phyloP scores from a whole-genome alignment of 92 coral and sea anemone genomes.

The Plumapathes pennacea region DNA sequence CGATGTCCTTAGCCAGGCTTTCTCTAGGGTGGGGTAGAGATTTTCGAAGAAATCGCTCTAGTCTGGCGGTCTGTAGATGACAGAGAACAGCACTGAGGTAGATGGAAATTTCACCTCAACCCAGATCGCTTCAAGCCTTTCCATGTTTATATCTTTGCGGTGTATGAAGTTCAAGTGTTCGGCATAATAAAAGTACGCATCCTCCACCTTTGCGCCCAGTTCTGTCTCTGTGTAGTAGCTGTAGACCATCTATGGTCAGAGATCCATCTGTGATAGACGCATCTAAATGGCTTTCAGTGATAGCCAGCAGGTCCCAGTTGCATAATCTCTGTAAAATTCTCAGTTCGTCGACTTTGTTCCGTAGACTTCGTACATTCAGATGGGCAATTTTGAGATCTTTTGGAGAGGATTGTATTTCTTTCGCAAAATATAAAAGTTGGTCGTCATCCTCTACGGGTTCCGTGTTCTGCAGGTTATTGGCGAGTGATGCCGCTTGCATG shows the following conservation, averaged over 20 bases:
- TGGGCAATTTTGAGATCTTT: slow-evolving; percentile 29
- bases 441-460: neutral
- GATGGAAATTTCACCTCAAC: slow-evolving; percentile 43
- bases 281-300: slow-evolving; percentile 40
- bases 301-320: slow-evolving; percentile 20
- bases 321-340: slow-evolving; percentile 15
- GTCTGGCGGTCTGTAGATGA: slow-evolving; percentile 38
- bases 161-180: slow-evolving; percentile 42
- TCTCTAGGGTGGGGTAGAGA: slow-evolving; percentile 12
- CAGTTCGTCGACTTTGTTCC: slow-evolving; percentile 42
- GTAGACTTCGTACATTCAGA: slow-evolving; percentile 30
- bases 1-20: slow-evolving; percentile 47
- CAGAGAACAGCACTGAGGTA: slow-evolving; percentile 29
- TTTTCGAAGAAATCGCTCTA: slow-evolving; percentile 39
- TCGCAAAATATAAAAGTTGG: neutral
- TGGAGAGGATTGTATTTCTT: slow-evolving; percentile 2
- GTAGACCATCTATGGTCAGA: slow-evolving; percentile 17
- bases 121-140: slow-evolving; percentile 46
- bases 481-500: neutral
- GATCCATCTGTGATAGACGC: slow-evolving; percentile 1
- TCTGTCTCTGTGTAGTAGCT: slow-evolving; percentile 16
- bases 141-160: slow-evolving; percentile 11
- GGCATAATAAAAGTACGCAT: slow-evolving; percentile 29
- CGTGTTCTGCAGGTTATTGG: neutral
- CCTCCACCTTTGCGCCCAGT: slow-evolving; percentile 34